Evolutionary conservation across 1,140 invertebrate genomes (phyloP).

Genomic region (Branchinecta lindahli): DNA sequence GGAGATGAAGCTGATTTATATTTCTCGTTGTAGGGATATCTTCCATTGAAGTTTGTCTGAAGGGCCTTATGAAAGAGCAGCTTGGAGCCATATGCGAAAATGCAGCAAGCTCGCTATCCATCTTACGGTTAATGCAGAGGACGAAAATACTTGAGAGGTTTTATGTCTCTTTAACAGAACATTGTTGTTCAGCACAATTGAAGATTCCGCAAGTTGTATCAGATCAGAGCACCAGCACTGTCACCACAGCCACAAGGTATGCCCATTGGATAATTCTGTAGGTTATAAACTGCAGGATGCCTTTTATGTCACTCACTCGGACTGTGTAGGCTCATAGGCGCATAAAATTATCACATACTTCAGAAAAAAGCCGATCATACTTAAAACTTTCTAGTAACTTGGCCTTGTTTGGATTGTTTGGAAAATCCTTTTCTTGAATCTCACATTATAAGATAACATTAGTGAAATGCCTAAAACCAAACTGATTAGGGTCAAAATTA

Average conservation of each 20-base stretch:
- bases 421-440: no score
- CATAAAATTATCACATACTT: no score
- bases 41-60: background rate
- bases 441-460: no score
- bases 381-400: no score
- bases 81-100: background rate
- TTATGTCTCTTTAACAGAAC: background rate
- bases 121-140: background rate
- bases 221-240: background rate
- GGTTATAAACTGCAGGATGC: no score
- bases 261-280: background rate
- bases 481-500: no score
- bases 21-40: background rate
- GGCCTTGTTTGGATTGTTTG: no score
- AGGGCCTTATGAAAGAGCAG: background rate
- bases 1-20: background rate
- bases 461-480: no score
- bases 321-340: no score
- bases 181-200: background rate
- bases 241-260: background rate
- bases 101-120: background rate
- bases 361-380: no score
- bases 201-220: background rate
- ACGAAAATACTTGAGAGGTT: slow-evolving; percentile 3
- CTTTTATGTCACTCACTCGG: no score